Evolutionary conservation across 2,888 invertebrate species (phyloP), one percentile per base, ranked within the genome.

Genomic region (Drosophila koepferae): DNA sequence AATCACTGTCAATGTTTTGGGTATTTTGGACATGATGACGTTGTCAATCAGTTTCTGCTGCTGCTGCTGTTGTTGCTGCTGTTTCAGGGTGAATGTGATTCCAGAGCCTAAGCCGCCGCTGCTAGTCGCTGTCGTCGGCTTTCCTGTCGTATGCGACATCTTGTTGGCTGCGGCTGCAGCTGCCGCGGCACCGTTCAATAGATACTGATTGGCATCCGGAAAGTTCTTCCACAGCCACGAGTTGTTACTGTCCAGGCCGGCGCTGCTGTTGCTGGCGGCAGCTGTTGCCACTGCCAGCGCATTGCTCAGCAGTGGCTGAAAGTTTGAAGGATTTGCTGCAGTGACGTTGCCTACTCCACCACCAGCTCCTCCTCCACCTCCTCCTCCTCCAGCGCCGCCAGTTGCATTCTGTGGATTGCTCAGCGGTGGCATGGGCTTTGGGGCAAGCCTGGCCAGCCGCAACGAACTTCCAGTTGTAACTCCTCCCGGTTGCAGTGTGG

Each of bases 1-100:
- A 87, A 97, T 97, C 62, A 97, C 96, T 0, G 97, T 97, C 80
- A 97, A 92, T 2, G 96, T 96, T 92, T 96, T 96, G 36, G 97
- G 97, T 91, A 97, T 96, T 93, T 96, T 96, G 56, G 97, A 96
- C 94, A 97, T 93, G 62, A 95, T 93, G 91, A 94, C 80, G 51
- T 89, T 91, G 55, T 92, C 92, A 28, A 92, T 83, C 40, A 92
- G 75, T 55, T 91, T 80, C 64, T 83, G 92, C 90, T 43, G 94
- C 89, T 49, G 90, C 68, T 14, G 87, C 63, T 77, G 89, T 43
- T 77, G 77, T 20, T 86, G 86, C 28, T 85, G 89, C 65, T 81
- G 74, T 65, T 82, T 72, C 7, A 83, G 73, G 7, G 80, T 80
- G 20, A 66, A 76, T 14, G 77, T 74, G 1, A 81, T 77, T 54